These are phyloP conservation scores for Falco novaeseelandiae DNA, from an alignment of 2,797 vertebrate genomes.

Conservation along the genomic window DNA sequence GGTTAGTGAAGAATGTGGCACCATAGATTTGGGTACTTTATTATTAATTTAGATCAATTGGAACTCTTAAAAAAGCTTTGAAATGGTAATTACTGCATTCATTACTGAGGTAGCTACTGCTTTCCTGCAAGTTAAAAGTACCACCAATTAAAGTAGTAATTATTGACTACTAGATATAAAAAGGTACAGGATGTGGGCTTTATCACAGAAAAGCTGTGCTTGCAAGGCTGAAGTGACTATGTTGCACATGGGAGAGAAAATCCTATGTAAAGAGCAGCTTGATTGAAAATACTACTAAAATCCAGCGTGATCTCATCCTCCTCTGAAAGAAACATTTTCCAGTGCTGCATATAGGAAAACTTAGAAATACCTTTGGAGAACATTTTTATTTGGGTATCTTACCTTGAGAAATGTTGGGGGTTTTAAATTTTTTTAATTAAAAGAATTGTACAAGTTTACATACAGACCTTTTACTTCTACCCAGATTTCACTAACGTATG, in stretches of 20 bases:
- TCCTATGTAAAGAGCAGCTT: not conserved
- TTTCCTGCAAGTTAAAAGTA: not conserved
- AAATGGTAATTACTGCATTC: not conserved
- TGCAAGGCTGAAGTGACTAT: not conserved
- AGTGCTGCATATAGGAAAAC: not conserved
- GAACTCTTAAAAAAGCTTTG: not conserved
- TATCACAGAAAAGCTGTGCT: not conserved
- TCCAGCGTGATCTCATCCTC: not conserved
- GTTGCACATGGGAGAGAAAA: not conserved
- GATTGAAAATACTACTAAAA: not conserved
- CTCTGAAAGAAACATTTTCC: not conserved
- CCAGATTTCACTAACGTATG: not conserved
- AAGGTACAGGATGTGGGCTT: not conserved
- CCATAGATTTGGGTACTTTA: not conserved
- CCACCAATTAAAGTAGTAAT: not conserved
- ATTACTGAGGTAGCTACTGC: not conserved
- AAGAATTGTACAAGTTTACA: not conserved
- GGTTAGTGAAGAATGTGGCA: not conserved
- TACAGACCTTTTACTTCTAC: not conserved
- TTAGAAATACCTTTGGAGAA: not conserved
- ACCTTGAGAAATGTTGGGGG: not conserved
- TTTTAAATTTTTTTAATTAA: not conserved
- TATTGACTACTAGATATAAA: not conserved
- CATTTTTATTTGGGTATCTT: not conserved
- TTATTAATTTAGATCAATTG: conserved; percentile 1